Conservation (phyloP, 2,888 invertebrate genomes). For the Drosophila trichaetosa region DNA sequence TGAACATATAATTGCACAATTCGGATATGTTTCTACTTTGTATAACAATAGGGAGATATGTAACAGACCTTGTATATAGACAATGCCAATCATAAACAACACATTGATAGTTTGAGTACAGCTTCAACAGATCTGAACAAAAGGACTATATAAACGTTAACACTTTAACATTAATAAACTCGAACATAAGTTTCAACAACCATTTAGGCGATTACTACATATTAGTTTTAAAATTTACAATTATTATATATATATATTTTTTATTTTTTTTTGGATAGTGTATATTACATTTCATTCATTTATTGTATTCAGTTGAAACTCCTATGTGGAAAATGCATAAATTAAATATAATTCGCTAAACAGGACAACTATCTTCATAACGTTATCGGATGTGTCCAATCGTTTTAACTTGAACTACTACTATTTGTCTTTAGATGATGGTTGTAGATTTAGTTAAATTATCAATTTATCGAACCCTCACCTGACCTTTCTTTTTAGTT, state of each 20-base stretch:
- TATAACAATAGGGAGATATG: constrained; percentile 45
- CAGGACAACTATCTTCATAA: constrained; percentile 9
- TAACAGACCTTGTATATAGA: constrained; percentile 18
- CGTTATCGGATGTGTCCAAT: constrained; percentile 10
- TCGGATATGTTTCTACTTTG: constrained; percentile 58
- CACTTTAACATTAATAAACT: constrained; percentile 30
- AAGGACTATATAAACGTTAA: constrained; percentile 12
- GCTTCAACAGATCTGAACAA: constrained; percentile 23
- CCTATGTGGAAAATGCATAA: constrained; percentile 61
- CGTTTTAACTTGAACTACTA: constrained; percentile 14
- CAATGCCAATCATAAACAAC: constrained; percentile 20
- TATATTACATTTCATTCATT: constrained; percentile 34
- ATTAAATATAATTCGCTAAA: constrained; percentile 46
- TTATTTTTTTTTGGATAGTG: constrained; percentile 30
- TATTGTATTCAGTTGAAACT: constrained; percentile 71
- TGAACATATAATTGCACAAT: constrained; percentile 24
- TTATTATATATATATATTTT: constrained; percentile 7
- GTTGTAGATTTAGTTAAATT: constrained; percentile 7
- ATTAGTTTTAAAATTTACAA: constrained; percentile 26
- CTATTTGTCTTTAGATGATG: constrained; percentile 20
- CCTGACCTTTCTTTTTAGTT: not conserved
- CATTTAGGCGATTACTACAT: constrained; percentile 37
- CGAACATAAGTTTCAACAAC: constrained; percentile 38
- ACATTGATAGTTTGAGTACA: constrained; percentile 15
- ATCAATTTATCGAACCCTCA: constrained; percentile 5